These are phyloP conservation scores for Chrysolina haemoptera DNA, from an alignment of 2,888 invertebrate genomes.

Conservation along the genomic window DNA sequence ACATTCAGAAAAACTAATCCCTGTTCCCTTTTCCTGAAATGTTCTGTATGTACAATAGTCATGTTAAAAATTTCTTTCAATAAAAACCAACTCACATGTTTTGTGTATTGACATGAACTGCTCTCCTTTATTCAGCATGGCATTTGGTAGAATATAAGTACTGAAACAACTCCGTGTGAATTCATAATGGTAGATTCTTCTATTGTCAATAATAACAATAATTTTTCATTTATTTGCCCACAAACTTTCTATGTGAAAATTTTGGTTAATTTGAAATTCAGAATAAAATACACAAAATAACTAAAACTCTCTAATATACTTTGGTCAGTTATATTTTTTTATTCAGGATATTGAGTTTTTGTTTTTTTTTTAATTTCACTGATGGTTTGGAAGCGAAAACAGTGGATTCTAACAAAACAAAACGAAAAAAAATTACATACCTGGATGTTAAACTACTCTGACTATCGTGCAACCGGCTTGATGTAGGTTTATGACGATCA, in stretches of 20 bases:
- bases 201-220: not conserved
- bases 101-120: conserved; percentile 3
- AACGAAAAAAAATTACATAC: conserved; percentile 43
- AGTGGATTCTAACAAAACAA: too few relatives aligned
- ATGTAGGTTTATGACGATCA: conserved; percentile 58
- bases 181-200: not conserved
- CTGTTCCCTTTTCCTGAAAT: too few relatives aligned
- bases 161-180: not conserved
- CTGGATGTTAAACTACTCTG: conserved; percentile 68
- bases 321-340: too few relatives aligned
- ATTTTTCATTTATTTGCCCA: not conserved
- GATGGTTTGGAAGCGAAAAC: too few relatives aligned
- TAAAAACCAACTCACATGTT: conserved; percentile 17
- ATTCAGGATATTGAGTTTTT: too few relatives aligned
- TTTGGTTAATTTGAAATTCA: too few relatives aligned
- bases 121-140: conserved; percentile 15
- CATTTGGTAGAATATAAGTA: conserved; percentile 9
- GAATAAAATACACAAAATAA: too few relatives aligned
- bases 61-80: not conserved
- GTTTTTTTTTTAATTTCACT: too few relatives aligned
- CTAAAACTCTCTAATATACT: too few relatives aligned
- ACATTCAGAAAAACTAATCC: too few relatives aligned
- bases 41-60: too few relatives aligned
- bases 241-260: too few relatives aligned
- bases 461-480: conserved; percentile 65